These are phyloP conservation scores for Chrysochloris asiatica DNA, from an alignment of 2,113 vertebrate species.

Conservation along the genomic window DNA sequence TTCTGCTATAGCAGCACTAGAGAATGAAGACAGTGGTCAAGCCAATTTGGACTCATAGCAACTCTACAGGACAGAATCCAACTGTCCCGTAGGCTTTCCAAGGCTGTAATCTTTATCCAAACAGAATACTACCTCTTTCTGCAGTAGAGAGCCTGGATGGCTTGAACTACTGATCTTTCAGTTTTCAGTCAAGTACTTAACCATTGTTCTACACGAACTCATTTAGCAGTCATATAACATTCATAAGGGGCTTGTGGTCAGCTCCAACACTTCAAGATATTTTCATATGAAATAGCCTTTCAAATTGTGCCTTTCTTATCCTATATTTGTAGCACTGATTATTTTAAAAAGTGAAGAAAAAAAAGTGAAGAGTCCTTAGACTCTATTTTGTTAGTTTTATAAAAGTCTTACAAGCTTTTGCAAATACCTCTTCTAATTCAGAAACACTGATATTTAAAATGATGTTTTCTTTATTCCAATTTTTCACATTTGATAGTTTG, in stretches of 20 bases:
- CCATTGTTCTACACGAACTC: background rate
- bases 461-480: background rate
- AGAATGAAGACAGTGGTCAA: too few species aligned
- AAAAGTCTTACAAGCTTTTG: background rate
- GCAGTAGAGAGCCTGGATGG: background rate
- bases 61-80: too few species aligned
- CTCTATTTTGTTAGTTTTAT: background rate
- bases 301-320: background rate
- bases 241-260: slow-evolving; percentile 17
- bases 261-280: background rate
- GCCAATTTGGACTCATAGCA: too few species aligned
- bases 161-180: background rate
- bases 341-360: slow-evolving; percentile 22
- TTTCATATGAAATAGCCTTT: slow-evolving; percentile 45
- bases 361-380: background rate
- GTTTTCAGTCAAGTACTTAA: background rate
- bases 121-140: background rate
- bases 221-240: background rate
- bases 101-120: background rate
- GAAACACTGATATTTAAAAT: background rate
- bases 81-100: background rate
- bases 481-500: slow-evolving; percentile 3
- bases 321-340: background rate
- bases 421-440: slow-evolving; percentile 5
- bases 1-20: too few species aligned